These are phyloP conservation scores for Cebus imitator DNA, from an alignment of 2,113 vertebrate genomes.

Conservation along the genomic window DNA sequence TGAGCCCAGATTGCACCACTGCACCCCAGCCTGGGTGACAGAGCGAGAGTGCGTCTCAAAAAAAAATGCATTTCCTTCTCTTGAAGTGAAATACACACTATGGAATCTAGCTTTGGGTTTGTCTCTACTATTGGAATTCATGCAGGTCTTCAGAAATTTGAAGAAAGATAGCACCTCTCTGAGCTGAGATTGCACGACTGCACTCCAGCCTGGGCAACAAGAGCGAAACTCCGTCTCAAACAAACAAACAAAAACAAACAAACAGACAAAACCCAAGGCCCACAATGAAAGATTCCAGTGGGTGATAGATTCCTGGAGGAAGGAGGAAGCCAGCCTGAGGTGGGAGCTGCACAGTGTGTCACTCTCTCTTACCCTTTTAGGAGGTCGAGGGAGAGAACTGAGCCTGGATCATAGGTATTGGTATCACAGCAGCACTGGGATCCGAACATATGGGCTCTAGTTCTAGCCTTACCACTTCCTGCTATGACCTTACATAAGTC, in stretches of 20 bases:
- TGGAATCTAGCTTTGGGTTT: not conserved
- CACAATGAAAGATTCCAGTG: not conserved
- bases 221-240: too few species aligned
- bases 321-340: not conserved
- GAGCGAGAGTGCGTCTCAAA: too few species aligned
- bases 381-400: not conserved
- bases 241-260: too few species aligned
- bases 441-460: fast-evolving
- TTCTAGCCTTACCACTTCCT: not conserved
- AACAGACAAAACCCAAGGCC: too few species aligned
- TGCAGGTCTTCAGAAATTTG: not conserved
- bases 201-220: too few species aligned
- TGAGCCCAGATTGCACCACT: too few species aligned
- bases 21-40: too few species aligned
- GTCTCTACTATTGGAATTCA: not conserved
- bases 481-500: not conserved
- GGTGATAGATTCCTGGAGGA: not conserved
- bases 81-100: not conserved
- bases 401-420: not conserved
- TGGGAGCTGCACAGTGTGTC: fast-evolving
- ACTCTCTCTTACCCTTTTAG: not conserved
- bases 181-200: too few species aligned
- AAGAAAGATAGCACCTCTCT: not conserved
- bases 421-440: not conserved
- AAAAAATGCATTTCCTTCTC: not conserved